Conservation (phyloP, 2,113 vertebrate genomes). For the Crypturellus undulatus region DNA sequence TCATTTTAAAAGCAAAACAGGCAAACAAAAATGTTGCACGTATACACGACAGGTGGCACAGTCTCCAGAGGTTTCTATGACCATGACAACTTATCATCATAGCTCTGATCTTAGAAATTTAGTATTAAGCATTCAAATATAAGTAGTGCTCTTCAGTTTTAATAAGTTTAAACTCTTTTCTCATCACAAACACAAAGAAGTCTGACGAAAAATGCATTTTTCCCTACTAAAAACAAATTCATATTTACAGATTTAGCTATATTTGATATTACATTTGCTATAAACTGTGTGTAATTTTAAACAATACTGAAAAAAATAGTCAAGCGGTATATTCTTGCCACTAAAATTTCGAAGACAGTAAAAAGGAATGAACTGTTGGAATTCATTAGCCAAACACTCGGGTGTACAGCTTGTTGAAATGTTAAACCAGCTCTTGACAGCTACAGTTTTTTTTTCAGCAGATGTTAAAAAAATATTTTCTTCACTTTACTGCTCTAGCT, state of each 20-base stretch:
- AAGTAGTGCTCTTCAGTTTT: background rate
- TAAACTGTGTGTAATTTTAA: background rate
- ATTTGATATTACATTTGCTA: background rate
- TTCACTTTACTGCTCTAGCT: background rate
- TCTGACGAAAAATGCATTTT: background rate
- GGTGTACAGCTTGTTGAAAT: background rate
- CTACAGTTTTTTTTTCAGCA: background rate
- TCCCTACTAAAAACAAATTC: background rate
- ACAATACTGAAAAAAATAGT: background rate
- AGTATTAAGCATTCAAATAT: background rate
- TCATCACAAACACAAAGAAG: background rate
- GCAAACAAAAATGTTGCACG: background rate
- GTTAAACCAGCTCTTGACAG: background rate
- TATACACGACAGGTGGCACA: background rate
- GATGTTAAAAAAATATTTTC: background rate
- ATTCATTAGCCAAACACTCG: background rate
- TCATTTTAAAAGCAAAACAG: background rate
- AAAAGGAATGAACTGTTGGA: background rate
- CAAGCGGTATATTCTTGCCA: background rate
- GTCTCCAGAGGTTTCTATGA: background rate
- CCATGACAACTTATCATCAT: background rate
- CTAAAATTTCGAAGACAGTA: background rate
- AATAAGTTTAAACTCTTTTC: background rate
- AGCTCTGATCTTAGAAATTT: background rate
- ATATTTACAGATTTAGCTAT: background rate